Evolutionary conservation across 2,113 vertebrate species (phyloP), one percentile per base, ranked within the genome.

Genomic region (Ictalurus furcatus): DNA sequence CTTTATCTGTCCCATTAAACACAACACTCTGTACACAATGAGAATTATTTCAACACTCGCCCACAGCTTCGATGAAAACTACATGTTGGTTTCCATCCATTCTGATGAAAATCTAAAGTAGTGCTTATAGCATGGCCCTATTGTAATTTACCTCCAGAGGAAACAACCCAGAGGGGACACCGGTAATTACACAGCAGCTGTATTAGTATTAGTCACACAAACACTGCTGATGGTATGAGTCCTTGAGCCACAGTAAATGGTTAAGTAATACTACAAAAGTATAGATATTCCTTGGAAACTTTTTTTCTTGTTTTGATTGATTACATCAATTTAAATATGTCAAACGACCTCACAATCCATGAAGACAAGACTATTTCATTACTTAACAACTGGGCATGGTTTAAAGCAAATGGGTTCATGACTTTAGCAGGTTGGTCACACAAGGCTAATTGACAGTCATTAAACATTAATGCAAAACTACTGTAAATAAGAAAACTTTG

Each of bases 111-210:
- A 44, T 34, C 78, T 30, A 25, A 12, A 3, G 67, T 61, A 63
- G 34, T 19, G 21, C 59, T 44, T 28, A 28, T 28, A 34, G 30
- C 0, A 5, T 40, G 3, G 52, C 37, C 28, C 34, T 59, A 14
- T 28, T 71, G 25, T 84, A 28, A 59, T n/a, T 74, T 82, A 88
- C 16, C 65, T 86, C 34, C 23, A 80, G 30, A 40, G 69, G 37
- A 84, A 84, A 76, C 17, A 61, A 59, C 69, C 71, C 30, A 9
- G 16, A 85, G 52, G 71, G 28, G 58, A 85, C 54, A 78, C 14
- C 17, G 16, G 58, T 85, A 73, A 89, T 89, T 85, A 85, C 40
- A 78, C 25, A 61, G 34, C 81, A 71, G 81, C 87, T 88, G 81
- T 69, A 84, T 73, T 34, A 65, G 81, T 69, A 84, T 73, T 34